These are phyloP conservation scores for Meleagris gallopavo DNA, from an alignment of 2,113 vertebrate genomes.

Conservation along the genomic window DNA sequence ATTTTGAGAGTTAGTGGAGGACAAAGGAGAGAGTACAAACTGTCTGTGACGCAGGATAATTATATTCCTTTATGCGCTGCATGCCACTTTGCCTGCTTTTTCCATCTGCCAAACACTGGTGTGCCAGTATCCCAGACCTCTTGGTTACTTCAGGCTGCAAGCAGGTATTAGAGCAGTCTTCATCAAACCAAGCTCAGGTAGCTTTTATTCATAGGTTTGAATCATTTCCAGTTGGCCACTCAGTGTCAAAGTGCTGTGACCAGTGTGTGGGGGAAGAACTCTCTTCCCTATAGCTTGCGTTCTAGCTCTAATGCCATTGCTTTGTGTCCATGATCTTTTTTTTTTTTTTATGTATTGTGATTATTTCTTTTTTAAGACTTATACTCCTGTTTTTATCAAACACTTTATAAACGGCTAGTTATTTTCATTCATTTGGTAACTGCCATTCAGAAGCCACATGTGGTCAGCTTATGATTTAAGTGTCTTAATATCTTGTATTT, in stretches of 20 bases:
- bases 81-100: neutral
- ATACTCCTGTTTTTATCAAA: neutral
- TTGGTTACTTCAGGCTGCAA: neutral
- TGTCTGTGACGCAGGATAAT: neutral
- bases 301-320: neutral
- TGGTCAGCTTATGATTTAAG: neutral
- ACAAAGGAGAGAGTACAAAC: neutral
- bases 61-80: neutral
- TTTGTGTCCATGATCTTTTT: neutral
- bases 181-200: neutral
- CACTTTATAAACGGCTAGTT: neutral
- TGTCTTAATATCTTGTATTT: neutral
- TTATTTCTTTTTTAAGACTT: neutral
- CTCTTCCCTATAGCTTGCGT: neutral
- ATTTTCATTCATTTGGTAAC: neutral
- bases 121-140: neutral
- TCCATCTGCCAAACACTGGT: neutral
- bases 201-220: neutral
- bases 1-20: neutral
- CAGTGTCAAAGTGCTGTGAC: neutral
- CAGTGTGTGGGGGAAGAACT: rapidly evolving
- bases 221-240: neutral
- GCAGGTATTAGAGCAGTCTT: neutral
- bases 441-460: neutral
- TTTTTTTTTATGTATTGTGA: neutral